Evolutionary conservation across 2,888 invertebrate genomes (phyloP).

Genomic region (Halocaridina rubra): DNA sequence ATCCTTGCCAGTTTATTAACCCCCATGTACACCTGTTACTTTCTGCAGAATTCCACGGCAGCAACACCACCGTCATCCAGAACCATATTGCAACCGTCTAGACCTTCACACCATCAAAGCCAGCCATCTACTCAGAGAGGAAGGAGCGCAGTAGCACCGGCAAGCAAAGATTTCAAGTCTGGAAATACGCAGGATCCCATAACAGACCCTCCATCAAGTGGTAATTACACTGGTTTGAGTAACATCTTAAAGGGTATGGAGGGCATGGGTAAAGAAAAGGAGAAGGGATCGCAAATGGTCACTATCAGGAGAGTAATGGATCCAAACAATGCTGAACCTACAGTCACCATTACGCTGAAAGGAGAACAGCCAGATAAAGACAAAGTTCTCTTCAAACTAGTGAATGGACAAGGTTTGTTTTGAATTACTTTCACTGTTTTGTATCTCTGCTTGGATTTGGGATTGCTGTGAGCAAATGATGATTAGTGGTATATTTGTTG

Average conservation of each 20-base stretch:
- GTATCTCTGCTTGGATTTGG: not conserved
- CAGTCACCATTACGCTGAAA: conserved; percentile 77
- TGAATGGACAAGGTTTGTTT: conserved; percentile 70
- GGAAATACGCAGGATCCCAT: not conserved
- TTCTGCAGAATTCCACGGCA: conserved; percentile 15
- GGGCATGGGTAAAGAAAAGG: conserved; percentile 38
- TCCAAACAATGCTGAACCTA: conserved; percentile 75
- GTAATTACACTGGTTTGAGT: conserved; percentile 46
- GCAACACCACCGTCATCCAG: conserved; percentile 6
- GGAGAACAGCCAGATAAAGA: conserved; percentile 81
- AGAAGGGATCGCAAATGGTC: conserved; percentile 72
- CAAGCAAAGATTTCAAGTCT: not conserved
- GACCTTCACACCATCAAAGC: conserved; percentile 29
- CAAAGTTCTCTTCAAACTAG: conserved; percentile 78
- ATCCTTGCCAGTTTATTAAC: too few relatives aligned
- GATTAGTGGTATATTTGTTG: too few relatives aligned
- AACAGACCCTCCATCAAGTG: not conserved
- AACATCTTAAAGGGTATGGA: conserved; percentile 60
- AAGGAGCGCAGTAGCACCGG: not conserved
- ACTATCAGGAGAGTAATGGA: conserved; percentile 80
- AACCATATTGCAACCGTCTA: conserved; percentile 41
- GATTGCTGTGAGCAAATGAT: too few relatives aligned
- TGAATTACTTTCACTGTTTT: too few relatives aligned
- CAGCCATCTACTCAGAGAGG: not conserved
- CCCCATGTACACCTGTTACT: too few relatives aligned